Evolutionary conservation across 2,888 invertebrate genomes (phyloP).

Genomic region (Agrotis ipsilon): DNA sequence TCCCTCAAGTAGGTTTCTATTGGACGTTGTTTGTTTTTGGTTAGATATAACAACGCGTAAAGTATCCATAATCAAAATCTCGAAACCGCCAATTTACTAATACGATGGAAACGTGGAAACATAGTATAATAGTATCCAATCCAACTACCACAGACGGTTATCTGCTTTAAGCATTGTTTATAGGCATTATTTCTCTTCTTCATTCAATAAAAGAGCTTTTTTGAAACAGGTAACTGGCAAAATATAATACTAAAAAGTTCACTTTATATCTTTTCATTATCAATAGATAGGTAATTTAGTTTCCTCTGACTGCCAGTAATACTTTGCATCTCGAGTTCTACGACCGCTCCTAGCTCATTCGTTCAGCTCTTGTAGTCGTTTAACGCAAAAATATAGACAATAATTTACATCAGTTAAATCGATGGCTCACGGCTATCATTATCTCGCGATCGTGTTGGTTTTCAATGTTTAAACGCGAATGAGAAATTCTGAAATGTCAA

Average conservation of each 20-base stretch:
- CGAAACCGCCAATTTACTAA: no score
- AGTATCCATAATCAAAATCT: no score
- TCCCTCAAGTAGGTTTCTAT: no score
- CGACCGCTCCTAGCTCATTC: constrained; percentile 28
- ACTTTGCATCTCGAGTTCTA: constrained; percentile 12
- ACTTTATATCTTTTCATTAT: constrained; percentile 45
- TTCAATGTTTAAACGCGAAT: constrained; percentile 53
- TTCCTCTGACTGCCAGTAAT: neutral
- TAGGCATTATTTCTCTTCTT: neutral
- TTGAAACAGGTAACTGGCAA: constrained; percentile 8
- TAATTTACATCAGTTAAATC: constrained; percentile 58
- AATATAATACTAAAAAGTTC: constrained; percentile 10
- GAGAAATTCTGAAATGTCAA: constrained; percentile 65
- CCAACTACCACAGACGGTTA: no score
- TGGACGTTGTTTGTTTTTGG: no score
- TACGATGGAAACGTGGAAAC: no score
- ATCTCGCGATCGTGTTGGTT: constrained; percentile 58
- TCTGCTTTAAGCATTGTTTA: neutral
- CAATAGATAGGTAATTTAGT: constrained; percentile 19
- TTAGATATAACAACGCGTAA: no score
- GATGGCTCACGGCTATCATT: constrained; percentile 54
- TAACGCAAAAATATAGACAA: constrained; percentile 55
- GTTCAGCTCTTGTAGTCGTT: constrained; percentile 28
- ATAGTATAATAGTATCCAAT: no score
- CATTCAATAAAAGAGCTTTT: neutral